phyloP scores from a whole-genome alignment of 2,888 invertebrate species.

The Coenonympha glycerion region DNA sequence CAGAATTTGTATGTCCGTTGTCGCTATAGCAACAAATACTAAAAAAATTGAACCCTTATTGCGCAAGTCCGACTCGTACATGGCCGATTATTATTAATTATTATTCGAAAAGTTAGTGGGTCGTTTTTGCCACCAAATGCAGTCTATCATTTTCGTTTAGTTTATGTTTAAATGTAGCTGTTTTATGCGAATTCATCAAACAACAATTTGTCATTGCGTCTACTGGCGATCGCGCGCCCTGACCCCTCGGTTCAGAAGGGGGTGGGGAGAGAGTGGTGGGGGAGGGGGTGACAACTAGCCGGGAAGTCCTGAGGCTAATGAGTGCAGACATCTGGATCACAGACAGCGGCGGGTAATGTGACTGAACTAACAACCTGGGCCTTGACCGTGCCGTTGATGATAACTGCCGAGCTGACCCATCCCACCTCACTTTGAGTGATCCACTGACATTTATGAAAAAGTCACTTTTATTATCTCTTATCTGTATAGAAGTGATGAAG shows the following conservation, averaged over 20 bases:
- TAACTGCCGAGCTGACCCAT: too few relatives aligned
- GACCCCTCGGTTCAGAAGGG: not conserved
- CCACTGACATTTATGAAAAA: too few relatives aligned
- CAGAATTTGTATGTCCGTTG: too few relatives aligned
- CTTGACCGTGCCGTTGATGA: not conserved
- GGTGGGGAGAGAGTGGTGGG: too few relatives aligned
- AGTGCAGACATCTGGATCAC: not conserved
- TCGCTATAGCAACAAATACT: too few relatives aligned
- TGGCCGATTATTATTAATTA: too few relatives aligned
- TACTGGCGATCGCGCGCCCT: slow-evolving; percentile 10
- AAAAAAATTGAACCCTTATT: too few relatives aligned
- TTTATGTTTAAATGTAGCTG: not conserved
- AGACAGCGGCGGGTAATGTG: not conserved
- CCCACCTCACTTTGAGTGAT: too few relatives aligned
- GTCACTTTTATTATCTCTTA: too few relatives aligned
- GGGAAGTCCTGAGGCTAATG: not conserved
- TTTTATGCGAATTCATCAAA: slow-evolving; percentile 23
- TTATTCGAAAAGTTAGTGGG: too few relatives aligned
- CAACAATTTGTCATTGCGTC: slow-evolving; percentile 23
- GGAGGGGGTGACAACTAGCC: not conserved
- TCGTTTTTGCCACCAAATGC: not conserved
- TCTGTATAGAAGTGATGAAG: too few relatives aligned
- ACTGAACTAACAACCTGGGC: not conserved
- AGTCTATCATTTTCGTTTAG: not conserved
- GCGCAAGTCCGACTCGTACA: too few relatives aligned